Percentiles rank a stretch among this genome's conserved stretches.
phyloP scores from a whole-genome alignment of 2,113 vertebrate genomes.

The Thalassoma bifasciatum region DNA sequence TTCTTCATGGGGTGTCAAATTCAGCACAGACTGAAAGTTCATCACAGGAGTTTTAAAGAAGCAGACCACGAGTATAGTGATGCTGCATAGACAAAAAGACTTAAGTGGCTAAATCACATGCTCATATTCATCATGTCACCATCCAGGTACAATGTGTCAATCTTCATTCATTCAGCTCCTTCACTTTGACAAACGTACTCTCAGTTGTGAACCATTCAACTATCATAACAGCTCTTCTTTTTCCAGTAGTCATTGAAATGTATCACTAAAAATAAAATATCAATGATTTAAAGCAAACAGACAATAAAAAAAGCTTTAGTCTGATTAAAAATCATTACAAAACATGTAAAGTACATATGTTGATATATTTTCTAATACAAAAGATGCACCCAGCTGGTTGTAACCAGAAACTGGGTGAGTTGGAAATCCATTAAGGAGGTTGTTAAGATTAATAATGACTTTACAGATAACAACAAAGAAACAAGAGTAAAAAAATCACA shows the following conservation, averaged over 20 bases:
- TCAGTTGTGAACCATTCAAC: slow-evolving; percentile 17
- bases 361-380: slow-evolving; percentile 31
- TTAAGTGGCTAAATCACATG: slow-evolving; percentile 49
- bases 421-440: slow-evolving; percentile 3
- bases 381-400: slow-evolving; percentile 29
- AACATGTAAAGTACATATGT: slow-evolving; percentile 32
- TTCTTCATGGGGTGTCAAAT: no score
- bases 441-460: slow-evolving; percentile 3
- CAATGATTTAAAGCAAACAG: not conserved
- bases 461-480: not conserved
- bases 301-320: slow-evolving; percentile 21
- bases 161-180: slow-evolving; percentile 46
- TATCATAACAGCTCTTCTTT: slow-evolving; percentile 3
- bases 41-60: not conserved
- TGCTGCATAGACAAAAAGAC: slow-evolving; percentile 53
- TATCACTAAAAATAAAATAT: slow-evolving; percentile 25
- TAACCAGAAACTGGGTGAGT: slow-evolving; percentile 17
- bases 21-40: not conserved
- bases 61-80: slow-evolving; percentile 15
- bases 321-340: slow-evolving; percentile 36
- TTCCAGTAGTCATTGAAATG: slow-evolving; percentile 47
- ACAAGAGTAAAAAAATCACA: not conserved
- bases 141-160: slow-evolving; percentile 16
- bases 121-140: slow-evolving; percentile 12
- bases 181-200: slow-evolving; percentile 10